Conservation (phyloP, 1,140 invertebrate genomes). For the Drosophila grimshawi region DNA sequence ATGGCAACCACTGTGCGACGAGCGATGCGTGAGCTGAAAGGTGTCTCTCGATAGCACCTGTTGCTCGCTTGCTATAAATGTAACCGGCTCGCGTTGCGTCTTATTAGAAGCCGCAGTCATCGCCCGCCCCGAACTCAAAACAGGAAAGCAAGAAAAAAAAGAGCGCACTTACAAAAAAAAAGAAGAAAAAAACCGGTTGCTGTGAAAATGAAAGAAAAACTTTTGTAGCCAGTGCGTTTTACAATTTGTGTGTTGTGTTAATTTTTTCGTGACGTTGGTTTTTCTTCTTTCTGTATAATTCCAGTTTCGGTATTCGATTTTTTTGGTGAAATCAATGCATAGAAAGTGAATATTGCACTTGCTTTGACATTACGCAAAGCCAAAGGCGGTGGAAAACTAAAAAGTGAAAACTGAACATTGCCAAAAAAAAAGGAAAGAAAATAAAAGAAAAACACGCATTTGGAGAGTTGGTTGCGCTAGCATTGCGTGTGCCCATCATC, state of each 20-base stretch:
- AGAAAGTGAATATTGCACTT: constrained; percentile 69
- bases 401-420: constrained; percentile 36
- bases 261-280: constrained; percentile 43
- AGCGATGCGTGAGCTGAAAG: constrained; percentile 15
- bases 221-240: constrained; percentile 26
- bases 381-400: constrained; percentile 47
- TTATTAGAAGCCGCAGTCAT: constrained; percentile 64
- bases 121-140: constrained; percentile 37
- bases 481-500: constrained; percentile 21
- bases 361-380: constrained; percentile 51
- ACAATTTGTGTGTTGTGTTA: not conserved
- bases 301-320: constrained; percentile 56
- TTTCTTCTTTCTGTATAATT: constrained; percentile 67
- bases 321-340: constrained; percentile 80
- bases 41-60: constrained; percentile 56
- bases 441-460: not conserved
- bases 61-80: constrained; percentile 60
- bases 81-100: constrained; percentile 65
- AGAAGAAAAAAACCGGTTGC: constrained; percentile 62
- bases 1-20: constrained; percentile 25
- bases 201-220: constrained; percentile 75
- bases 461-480: constrained; percentile 11
- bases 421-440: not conserved
- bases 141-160: constrained; percentile 53
- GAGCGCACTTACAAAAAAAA: constrained; percentile 34